phyloP scores from a whole-genome alignment of 2,888 invertebrate genomes.

The Orthosia gracilis region DNA sequence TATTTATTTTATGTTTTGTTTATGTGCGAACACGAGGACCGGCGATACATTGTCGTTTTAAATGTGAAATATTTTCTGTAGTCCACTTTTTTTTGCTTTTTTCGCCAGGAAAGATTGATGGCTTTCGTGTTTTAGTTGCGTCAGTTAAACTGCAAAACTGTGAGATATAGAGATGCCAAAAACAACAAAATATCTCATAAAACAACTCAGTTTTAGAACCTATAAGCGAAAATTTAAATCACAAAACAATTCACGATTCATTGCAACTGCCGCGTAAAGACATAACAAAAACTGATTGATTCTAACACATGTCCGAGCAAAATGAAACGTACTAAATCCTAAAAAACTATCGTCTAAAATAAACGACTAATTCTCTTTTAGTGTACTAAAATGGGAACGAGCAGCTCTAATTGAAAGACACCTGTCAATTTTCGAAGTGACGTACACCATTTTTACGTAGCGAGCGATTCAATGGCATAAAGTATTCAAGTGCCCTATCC shows the following conservation, averaged over 20 bases:
- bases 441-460: constrained; percentile 78
- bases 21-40: constrained; percentile 83
- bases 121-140: constrained; percentile 50
- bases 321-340: constrained; percentile 45
- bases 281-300: constrained; percentile 35
- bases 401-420: constrained; percentile 82
- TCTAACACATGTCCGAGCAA: constrained; percentile 43
- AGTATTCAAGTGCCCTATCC: constrained; percentile 85
- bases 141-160: constrained; percentile 42
- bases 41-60: constrained; percentile 65
- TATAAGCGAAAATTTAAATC: constrained; percentile 26
- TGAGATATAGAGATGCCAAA: constrained; percentile 34
- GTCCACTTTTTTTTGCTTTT: constrained; percentile 57
- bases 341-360: constrained; percentile 59
- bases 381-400: constrained; percentile 54
- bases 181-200: constrained; percentile 13
- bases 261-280: constrained; percentile 24
- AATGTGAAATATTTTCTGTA: constrained; percentile 70
- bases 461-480: constrained; percentile 80
- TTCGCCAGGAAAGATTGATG: constrained; percentile 53
- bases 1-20: constrained; percentile 89
- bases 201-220: constrained; percentile 26
- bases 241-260: constrained; percentile 43
- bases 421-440: constrained; percentile 82
- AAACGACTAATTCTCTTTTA: constrained; percentile 56